Evolutionary conservation across 2,113 vertebrate genomes (phyloP).

Genomic region (Malurus cyaneus): DNA sequence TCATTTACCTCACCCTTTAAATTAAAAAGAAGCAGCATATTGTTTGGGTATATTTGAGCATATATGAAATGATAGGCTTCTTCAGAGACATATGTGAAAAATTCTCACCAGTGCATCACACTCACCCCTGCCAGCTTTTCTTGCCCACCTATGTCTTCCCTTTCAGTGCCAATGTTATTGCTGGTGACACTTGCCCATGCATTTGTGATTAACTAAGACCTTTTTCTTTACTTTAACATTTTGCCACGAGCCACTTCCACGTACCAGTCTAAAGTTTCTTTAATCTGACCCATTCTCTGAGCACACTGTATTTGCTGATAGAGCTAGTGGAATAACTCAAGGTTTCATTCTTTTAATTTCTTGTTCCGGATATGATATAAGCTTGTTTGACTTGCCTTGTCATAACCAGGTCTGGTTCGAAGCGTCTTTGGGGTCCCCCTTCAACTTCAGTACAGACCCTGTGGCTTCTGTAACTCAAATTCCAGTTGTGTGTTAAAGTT

Average conservation of each 20-base stretch:
- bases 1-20: neutral
- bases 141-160: neutral
- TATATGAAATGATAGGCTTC: neutral
- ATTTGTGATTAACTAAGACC: neutral
- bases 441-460: neutral
- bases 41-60: neutral
- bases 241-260: neutral
- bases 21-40: neutral
- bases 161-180: neutral
- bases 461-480: neutral
- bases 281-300: neutral
- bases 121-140: rapidly evolving
- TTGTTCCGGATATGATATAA: neutral
- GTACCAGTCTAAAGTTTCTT: neutral
- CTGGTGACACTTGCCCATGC: neutral
- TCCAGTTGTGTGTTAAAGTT: neutral
- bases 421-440: neutral
- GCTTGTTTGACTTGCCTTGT: neutral
- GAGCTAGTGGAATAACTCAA: neutral
- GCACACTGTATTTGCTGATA: neutral
- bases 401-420: neutral
- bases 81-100: neutral
- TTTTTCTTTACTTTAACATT: neutral
- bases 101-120: neutral
- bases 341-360: neutral